Evolutionary conservation across 2,113 vertebrate species (phyloP).

Genomic region (Neodontobutis hainanensis): DNA sequence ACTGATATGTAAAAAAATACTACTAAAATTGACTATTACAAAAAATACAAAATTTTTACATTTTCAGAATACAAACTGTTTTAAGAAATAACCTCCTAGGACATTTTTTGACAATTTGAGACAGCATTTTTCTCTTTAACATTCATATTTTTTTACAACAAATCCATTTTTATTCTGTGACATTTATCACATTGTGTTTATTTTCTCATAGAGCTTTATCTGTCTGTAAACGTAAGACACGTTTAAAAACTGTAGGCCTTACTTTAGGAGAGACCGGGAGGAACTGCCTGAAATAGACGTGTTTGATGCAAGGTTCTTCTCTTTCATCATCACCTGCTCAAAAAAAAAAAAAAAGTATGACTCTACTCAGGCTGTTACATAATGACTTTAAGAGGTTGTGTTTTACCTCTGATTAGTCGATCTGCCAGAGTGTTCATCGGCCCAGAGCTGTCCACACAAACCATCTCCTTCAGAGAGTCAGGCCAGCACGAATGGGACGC

Average conservation of each 20-base stretch:
- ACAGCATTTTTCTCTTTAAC: no score
- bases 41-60: no score
- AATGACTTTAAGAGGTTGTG: neutral
- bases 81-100: no score
- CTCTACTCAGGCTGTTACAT: neutral
- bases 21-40: no score
- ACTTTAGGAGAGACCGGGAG: slow-evolving; percentile 89
- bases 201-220: neutral
- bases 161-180: no score
- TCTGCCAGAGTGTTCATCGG: slow-evolving; percentile 86
- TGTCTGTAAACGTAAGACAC: neutral
- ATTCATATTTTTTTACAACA: no score
- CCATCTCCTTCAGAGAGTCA: slow-evolving; percentile 81
- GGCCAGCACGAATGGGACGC: slow-evolving; percentile 84
- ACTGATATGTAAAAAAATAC: no score
- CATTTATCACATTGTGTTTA: no score
- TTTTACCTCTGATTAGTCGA: slow-evolving; percentile 77
- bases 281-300: slow-evolving; percentile 89
- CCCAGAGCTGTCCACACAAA: slow-evolving; percentile 86
- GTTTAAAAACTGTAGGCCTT: slow-evolving; percentile 11
- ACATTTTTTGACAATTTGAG: no score
- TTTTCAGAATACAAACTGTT: no score
- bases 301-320: slow-evolving; percentile 74
- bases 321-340: slow-evolving; percentile 77
- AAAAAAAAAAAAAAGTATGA: neutral